These are phyloP conservation scores for Hestina assimilis DNA, from an alignment of 1,140 invertebrate genomes.

Conservation along the genomic window DNA sequence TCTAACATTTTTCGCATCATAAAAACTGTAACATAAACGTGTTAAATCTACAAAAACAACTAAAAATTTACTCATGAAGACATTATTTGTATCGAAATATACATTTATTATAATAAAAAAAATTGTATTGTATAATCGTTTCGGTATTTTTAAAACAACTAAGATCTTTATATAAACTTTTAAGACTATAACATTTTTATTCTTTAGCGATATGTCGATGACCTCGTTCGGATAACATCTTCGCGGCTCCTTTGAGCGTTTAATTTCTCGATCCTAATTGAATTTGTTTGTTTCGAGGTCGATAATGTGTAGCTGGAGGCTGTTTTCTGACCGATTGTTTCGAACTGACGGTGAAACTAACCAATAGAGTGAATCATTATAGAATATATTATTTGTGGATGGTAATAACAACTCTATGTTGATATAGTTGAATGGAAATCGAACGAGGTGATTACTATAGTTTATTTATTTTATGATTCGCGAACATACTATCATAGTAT, in stretches of 20 bases:
- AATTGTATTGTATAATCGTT: constrained; percentile 13
- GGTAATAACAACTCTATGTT: neutral
- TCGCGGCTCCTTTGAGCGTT: constrained; percentile 61
- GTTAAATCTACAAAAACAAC: constrained; percentile 19
- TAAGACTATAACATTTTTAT: constrained; percentile 38
- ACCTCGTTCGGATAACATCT: constrained; percentile 48
- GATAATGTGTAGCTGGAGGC: constrained; percentile 51
- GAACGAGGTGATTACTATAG: neutral
- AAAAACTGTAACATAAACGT: constrained; percentile 39
- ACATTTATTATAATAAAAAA: constrained; percentile 17
- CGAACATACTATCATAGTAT: too few species aligned
- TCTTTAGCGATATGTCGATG: constrained; percentile 42
- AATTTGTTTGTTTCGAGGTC: constrained; percentile 67
- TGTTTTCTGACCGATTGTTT: constrained; percentile 47
- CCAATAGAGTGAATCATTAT: constrained; percentile 1
- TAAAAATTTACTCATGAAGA: neutral
- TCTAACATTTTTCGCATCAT: constrained; percentile 34
- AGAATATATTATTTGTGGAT: constrained; percentile 1
- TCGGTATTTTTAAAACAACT: constrained; percentile 14
- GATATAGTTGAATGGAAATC: neutral
- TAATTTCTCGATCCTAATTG: constrained; percentile 76
- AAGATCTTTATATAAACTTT: constrained; percentile 37
- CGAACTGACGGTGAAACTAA: constrained; percentile 6
- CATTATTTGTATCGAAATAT: neutral
- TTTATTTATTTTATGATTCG: neutral